These are phyloP conservation scores for Garra rufa DNA, from an alignment of 2,113 vertebrate genomes.

Conservation along the genomic window DNA sequence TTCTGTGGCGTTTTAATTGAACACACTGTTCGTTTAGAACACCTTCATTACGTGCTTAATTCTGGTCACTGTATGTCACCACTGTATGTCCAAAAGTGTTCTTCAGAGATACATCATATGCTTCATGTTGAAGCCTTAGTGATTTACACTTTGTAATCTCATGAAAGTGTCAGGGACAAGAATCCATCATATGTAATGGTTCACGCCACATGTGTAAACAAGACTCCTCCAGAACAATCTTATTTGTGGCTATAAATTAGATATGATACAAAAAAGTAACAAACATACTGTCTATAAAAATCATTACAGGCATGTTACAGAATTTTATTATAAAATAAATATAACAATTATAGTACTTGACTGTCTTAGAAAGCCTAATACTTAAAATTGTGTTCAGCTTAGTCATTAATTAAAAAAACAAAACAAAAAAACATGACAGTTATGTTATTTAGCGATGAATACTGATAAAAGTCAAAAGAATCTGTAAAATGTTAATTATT, in stretches of 20 bases:
- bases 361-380: not conserved
- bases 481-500: too few species aligned
- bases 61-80: conserved; percentile 7
- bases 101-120: not conserved
- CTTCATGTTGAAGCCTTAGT: not conserved
- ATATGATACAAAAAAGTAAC: not conserved
- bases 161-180: not conserved
- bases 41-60: not conserved
- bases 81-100: too few species aligned
- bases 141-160: conserved; percentile 1
- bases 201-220: not conserved
- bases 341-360: not conserved
- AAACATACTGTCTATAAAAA: not conserved
- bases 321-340: not conserved
- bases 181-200: not conserved
- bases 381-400: not conserved
- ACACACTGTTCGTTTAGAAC: not conserved
- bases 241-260: not conserved
- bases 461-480: too few species aligned
- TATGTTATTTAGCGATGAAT: too few species aligned
- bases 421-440: too few species aligned
- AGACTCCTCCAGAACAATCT: not conserved
- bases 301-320: not conserved
- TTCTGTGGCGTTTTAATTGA: not conserved
- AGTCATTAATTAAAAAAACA: too few species aligned